These are phyloP conservation scores for Petrophora chlorosata DNA, from an alignment of 2,888 invertebrate species.

Conservation along the genomic window DNA sequence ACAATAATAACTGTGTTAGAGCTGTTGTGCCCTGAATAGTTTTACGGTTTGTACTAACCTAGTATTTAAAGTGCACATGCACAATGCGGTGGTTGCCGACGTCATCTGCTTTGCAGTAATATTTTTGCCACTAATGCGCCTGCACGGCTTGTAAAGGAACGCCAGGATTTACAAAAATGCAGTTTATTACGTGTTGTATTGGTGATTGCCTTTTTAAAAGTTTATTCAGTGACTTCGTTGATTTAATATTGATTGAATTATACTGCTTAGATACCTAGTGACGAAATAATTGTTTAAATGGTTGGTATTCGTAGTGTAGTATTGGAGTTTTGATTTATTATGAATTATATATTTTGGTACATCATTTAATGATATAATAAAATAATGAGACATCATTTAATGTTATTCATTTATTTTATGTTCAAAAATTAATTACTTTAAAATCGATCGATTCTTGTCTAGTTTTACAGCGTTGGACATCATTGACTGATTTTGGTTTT, in stretches of 20 bases:
- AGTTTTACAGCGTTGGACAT: background rate
- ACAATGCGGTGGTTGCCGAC: constrained; percentile 80
- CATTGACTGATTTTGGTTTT: background rate
- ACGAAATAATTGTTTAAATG: constrained; percentile 41
- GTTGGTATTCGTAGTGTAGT: constrained; percentile 38
- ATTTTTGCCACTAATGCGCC: constrained; percentile 80
- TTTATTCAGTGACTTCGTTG: constrained; percentile 43
- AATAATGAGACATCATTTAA: background rate
- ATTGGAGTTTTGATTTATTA: background rate
- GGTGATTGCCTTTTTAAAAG: constrained; percentile 54
- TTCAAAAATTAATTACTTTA: background rate
- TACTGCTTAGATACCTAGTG: constrained; percentile 31
- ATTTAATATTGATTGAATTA: constrained; percentile 30
- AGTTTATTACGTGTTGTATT: constrained; percentile 61
- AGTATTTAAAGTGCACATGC: constrained; percentile 79
- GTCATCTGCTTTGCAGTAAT: constrained; percentile 82
- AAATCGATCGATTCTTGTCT: background rate
- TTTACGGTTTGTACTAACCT: constrained; percentile 68
- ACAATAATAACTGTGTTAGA: constrained; percentile 26
- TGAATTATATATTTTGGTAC: background rate
- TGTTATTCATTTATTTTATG: background rate
- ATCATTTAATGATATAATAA: background rate
- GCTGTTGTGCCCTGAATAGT: constrained; percentile 63
- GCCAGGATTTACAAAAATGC: constrained; percentile 73
- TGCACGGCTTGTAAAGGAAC: constrained; percentile 70